Evolutionary conservation across 2,888 invertebrate species (phyloP).

Genomic region (Idaea aversata): DNA sequence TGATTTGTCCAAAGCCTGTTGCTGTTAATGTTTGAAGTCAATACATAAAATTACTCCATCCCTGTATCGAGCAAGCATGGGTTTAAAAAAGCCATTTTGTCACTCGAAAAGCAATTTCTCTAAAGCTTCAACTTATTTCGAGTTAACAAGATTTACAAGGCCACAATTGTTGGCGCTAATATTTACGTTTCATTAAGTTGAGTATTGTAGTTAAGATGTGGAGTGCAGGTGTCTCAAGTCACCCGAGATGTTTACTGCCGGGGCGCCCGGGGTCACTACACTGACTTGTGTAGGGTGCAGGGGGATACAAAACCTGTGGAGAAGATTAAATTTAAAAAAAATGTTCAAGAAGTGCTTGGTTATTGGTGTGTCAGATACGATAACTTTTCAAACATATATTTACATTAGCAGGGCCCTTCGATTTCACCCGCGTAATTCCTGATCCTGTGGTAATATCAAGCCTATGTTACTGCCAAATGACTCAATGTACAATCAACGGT

Average conservation of each 20-base stretch:
- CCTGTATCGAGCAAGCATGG: neutral
- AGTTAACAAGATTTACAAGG: conserved; percentile 13
- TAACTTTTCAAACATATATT: neutral
- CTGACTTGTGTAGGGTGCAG: conserved; percentile 60
- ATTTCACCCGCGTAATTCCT: too few relatives aligned
- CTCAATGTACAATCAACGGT: too few relatives aligned
- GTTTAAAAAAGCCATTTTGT: neutral
- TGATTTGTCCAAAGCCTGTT: too few relatives aligned
- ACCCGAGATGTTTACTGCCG: conserved; percentile 50
- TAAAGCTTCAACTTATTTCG: neutral
- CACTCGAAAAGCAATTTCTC: neutral
- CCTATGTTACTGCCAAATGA: too few relatives aligned
- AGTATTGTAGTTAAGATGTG: conserved; percentile 37
- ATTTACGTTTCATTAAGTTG: conserved; percentile 53
- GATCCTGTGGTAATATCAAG: too few relatives aligned
- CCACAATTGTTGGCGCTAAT: conserved; percentile 28
- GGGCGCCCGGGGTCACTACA: conserved; percentile 63
- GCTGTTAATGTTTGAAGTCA: too few relatives aligned
- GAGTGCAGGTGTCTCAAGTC: conserved; percentile 61
- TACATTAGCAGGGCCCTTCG: too few relatives aligned
- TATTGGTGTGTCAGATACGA: too few relatives aligned
- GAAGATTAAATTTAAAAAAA: conserved; percentile 11
- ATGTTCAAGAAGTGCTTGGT: too few relatives aligned
- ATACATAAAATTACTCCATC: too few relatives aligned
- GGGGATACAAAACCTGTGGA: conserved; percentile 39